Percentiles rank a stretch among this genome's conserved stretches.
Evolutionary conservation across 2,797 vertebrate genomes (phyloP).

Genomic region (Crypturellus tataupa): DNA sequence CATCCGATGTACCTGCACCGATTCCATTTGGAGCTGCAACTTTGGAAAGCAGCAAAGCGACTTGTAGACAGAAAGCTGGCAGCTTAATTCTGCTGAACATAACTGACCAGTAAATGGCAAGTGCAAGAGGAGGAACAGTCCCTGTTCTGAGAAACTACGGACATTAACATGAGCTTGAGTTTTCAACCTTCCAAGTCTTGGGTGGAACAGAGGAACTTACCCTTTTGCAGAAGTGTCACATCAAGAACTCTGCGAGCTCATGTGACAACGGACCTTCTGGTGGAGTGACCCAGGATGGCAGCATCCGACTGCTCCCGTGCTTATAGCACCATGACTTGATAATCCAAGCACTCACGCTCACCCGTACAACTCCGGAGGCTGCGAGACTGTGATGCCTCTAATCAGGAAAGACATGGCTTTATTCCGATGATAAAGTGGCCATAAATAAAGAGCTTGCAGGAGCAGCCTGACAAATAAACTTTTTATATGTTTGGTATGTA

Average conservation of each 20-base stretch:
- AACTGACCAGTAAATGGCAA: neutral
- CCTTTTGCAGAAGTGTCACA: neutral
- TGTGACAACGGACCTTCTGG: neutral
- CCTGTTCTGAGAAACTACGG: neutral
- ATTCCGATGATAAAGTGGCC: slow-evolving; percentile 29
- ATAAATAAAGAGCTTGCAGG: slow-evolving; percentile 18
- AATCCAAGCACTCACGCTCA: slow-evolving; percentile 19
- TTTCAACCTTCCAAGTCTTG: neutral
- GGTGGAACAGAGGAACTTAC: neutral
- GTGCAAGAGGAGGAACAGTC: neutral
- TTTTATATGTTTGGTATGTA: slow-evolving; percentile 24
- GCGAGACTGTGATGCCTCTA: slow-evolving; percentile 26
- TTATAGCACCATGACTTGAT: slow-evolving; percentile 21
- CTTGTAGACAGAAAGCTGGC: neutral
- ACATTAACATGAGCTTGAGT: neutral
- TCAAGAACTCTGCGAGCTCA: neutral
- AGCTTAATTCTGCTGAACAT: neutral
- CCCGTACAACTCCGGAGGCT: neutral
- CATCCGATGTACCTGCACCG: neutral
- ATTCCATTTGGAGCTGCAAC: neutral
- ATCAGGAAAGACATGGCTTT: slow-evolving; percentile 36
- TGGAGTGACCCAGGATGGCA: neutral
- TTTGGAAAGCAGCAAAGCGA: neutral
- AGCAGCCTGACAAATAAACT: slow-evolving; percentile 51
- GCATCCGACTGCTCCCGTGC: neutral